Conservation (phyloP, 2,888 invertebrate genomes). For the Laothoe populi region DNA sequence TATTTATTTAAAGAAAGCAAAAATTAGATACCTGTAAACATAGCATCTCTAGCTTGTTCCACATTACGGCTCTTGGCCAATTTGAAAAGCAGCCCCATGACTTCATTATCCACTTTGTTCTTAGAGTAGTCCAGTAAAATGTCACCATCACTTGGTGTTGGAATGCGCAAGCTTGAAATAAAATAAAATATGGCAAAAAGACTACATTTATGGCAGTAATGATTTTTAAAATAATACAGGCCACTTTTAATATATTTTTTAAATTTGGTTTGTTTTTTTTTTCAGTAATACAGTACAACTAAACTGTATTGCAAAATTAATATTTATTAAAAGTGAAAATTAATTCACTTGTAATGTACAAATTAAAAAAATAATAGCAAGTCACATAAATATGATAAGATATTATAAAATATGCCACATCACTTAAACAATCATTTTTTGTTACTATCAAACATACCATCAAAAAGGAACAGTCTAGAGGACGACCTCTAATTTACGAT, state of each 20-base stretch:
- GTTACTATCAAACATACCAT: background rate
- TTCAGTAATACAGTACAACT: too few relatives aligned
- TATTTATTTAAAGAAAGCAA: background rate
- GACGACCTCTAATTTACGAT: conserved; percentile 6
- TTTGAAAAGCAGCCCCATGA: conserved; percentile 89
- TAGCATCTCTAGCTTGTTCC: conserved; percentile 93
- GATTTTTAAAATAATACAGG: background rate
- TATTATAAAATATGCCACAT: background rate
- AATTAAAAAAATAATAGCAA: too few relatives aligned
- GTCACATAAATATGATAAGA: too few relatives aligned
- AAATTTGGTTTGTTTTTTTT: background rate
- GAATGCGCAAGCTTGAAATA: conserved; percentile 86
- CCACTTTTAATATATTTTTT: background rate
- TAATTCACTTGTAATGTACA: too few relatives aligned
- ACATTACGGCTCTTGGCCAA: conserved; percentile 93
- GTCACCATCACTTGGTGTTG: conserved; percentile 94
- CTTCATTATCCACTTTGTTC: conserved; percentile 93
- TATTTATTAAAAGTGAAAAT: too few relatives aligned
- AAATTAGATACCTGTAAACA: conserved; percentile 87
- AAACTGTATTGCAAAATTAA: too few relatives aligned
- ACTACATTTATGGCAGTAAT: background rate
- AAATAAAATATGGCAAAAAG: background rate
- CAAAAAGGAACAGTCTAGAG: background rate
- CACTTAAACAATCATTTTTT: background rate
- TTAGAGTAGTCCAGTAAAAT: conserved; percentile 98